Percentiles rank a stretch among this genome's conserved stretches.
phyloP scores from a whole-genome alignment of 37 sponge, comb jelly and placozoan genomes.

The Theonella swinhoei region DNA sequence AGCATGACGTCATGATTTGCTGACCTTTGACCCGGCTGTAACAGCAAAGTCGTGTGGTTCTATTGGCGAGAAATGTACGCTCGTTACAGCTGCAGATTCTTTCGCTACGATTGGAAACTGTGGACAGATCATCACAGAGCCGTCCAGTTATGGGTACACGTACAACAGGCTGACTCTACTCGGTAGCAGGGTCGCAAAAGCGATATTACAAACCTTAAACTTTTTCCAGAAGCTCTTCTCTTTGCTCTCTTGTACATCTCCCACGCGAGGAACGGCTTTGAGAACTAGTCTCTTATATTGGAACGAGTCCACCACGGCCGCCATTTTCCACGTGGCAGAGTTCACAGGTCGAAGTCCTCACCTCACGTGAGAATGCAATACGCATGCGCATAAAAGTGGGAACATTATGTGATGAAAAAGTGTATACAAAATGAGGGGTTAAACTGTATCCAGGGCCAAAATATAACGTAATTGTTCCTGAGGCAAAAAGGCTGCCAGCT shows the following conservation, averaged over 20 bases:
- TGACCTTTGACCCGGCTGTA: slow-evolving; percentile 83
- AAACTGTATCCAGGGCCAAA: background rate
- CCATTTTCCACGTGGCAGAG: slow-evolving; percentile 1
- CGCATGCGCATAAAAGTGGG: background rate
- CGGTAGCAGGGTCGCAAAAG: background rate
- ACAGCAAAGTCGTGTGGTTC: slow-evolving; percentile 87
- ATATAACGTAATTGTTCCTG: background rate
- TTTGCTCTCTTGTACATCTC: slow-evolving; percentile 14
- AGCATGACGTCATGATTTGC: background rate
- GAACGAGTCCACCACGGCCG: slow-evolving; percentile 6
- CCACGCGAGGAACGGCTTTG: slow-evolving; percentile 50
- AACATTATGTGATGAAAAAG: background rate
- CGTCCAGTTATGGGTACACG: background rate
- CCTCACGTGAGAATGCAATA: too few species aligned
- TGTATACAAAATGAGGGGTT: background rate
- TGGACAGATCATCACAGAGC: background rate
- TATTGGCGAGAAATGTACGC: slow-evolving; percentile 73
- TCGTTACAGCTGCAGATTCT: slow-evolving; percentile 71
- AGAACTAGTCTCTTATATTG: slow-evolving; percentile 71
- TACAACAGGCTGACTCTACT: too few species aligned
- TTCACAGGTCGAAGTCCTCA: background rate
- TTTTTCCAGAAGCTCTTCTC: slow-evolving; percentile 79
- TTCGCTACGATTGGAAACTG: slow-evolving; percentile 81
- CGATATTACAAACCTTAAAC: slow-evolving; percentile 53
- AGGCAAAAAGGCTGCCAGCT: slow-evolving; percentile 42